A percentile compares a stretch with the other conserved stretches of the same genome.
Conservation (phyloP, 2,797 vertebrate genomes). For the Urocyon cinereoargenteus region DNA sequence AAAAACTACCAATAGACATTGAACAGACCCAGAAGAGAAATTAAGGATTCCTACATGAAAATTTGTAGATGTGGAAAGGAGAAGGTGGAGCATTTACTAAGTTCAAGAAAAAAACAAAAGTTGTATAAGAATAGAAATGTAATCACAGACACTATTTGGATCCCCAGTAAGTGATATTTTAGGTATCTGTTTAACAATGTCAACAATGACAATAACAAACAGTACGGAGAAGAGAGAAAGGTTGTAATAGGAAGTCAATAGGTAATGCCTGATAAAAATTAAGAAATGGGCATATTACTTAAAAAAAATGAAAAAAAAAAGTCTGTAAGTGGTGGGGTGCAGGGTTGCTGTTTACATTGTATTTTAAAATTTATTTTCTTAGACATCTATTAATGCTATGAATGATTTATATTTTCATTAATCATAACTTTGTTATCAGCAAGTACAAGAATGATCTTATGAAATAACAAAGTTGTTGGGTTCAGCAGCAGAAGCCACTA, state of each 20-base stretch:
- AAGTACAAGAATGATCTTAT: background rate
- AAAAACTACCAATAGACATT: background rate
- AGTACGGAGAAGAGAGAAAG: background rate
- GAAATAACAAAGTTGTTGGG: background rate
- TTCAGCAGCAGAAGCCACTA: background rate
- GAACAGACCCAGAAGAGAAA: background rate
- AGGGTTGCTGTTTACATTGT: background rate
- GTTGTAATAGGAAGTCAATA: background rate
- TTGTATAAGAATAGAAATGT: background rate
- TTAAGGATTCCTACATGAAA: background rate
- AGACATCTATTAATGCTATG: background rate
- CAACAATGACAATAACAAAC: background rate
- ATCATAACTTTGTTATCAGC: background rate
- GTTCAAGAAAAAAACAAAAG: background rate
- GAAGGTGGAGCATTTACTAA: background rate
- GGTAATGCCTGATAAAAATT: background rate
- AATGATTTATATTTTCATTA: background rate
- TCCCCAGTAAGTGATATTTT: background rate
- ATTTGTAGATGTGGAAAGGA: background rate
- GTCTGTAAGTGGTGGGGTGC: background rate
- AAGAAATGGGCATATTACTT: background rate
- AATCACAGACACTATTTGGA: background rate
- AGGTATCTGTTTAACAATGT: background rate
- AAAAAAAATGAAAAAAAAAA: background rate
- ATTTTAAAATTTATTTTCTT: conserved; percentile 9